Conservation (phyloP, 2,797 vertebrate species). For the Sebastes hubbsi region DNA sequence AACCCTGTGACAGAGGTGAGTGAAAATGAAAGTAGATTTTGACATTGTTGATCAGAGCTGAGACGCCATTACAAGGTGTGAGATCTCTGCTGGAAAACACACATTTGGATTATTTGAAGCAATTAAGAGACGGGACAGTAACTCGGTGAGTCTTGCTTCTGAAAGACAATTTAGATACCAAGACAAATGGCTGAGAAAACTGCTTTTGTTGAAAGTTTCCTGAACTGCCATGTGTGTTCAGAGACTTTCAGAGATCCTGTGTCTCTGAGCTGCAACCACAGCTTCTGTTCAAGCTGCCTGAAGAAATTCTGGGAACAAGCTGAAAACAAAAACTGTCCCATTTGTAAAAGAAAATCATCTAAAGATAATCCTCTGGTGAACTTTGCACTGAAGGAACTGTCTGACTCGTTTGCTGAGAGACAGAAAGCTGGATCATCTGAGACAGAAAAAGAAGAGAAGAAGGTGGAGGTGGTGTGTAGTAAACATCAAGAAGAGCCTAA, state of each 20-base stretch:
- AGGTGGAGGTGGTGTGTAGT: not conserved
- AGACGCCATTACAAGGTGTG: not conserved
- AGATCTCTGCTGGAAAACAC: not conserved
- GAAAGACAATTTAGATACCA: too few relatives aligned
- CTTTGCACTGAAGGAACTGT: conserved; percentile 13
- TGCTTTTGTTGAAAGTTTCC: fast-evolving
- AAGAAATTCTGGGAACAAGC: conserved; percentile 69
- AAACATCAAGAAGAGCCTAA: not conserved
- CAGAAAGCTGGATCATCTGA: not conserved
- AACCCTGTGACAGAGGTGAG: not conserved
- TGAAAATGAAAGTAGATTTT: not conserved
- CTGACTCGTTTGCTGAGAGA: conserved; percentile 1
- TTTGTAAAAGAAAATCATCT: conserved; percentile 29
- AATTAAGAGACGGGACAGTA: too few relatives aligned
- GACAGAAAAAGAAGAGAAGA: not conserved
- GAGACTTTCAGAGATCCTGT: too few relatives aligned
- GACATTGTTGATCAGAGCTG: not conserved
- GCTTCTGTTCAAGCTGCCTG: conserved; percentile 81
- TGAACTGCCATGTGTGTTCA: not conserved
- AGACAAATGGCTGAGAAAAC: not conserved
- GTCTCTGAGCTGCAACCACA: conserved; percentile 75
- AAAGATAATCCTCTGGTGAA: fast-evolving
- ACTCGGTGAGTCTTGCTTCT: too few relatives aligned
- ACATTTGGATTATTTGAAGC: too few relatives aligned
- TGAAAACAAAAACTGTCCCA: conserved; percentile 28